Evolutionary conservation across 2,888 invertebrate species (phyloP).

Genomic region (Tetheella fluctuosa): DNA sequence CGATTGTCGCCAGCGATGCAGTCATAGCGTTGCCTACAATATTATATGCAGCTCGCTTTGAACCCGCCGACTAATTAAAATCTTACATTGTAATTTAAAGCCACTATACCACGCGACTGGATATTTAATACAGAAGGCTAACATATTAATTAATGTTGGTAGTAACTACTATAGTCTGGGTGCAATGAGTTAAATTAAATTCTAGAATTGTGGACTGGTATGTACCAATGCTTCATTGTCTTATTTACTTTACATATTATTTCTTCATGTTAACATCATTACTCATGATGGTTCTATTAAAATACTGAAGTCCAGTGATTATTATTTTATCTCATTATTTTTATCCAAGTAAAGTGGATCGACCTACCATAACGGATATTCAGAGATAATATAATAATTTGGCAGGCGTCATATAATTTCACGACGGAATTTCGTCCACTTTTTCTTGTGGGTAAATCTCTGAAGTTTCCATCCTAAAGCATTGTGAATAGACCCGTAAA

Average conservation of each 20-base stretch:
- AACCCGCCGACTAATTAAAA: slow-evolving; percentile 64
- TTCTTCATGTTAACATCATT: no score
- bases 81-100: slow-evolving; percentile 62
- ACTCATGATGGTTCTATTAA: not conserved
- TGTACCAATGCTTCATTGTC: no score
- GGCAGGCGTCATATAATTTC: slow-evolving; percentile 58
- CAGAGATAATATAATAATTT: slow-evolving; percentile 56
- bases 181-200: slow-evolving; percentile 32
- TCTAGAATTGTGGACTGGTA: not conserved
- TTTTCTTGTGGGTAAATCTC: slow-evolving; percentile 69
- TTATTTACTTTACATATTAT: no score
- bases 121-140: slow-evolving; percentile 46
- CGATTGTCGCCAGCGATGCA: slow-evolving; percentile 19
- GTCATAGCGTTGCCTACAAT: slow-evolving; percentile 35
- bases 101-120: slow-evolving; percentile 46
- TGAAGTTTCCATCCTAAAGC: slow-evolving; percentile 76
- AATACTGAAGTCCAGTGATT: no score
- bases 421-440: slow-evolving; percentile 55
- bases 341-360: slow-evolving; percentile 28
- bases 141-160: slow-evolving; percentile 53
- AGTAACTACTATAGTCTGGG: slow-evolving; percentile 34
- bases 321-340: no score
- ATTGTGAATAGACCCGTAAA: slow-evolving; percentile 82
- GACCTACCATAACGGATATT: slow-evolving; percentile 26
- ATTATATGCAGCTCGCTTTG: slow-evolving; percentile 46